These are phyloP conservation scores for Emmelina monodactyla DNA, from an alignment of 2,888 invertebrate species.

Conservation along the genomic window DNA sequence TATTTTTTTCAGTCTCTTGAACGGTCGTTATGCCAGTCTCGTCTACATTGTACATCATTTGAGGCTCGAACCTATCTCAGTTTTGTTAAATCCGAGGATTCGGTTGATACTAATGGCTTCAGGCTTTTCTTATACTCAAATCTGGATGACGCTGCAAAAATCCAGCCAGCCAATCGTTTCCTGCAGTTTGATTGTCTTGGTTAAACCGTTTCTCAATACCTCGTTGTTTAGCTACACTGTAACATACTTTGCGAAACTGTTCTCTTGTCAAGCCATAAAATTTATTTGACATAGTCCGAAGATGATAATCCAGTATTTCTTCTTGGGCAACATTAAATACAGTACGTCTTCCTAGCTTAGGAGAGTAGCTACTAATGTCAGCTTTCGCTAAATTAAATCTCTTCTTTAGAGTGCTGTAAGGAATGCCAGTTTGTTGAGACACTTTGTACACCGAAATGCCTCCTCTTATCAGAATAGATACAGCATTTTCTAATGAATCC, in stretches of 20 bases:
- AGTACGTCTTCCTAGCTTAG: conserved; percentile 15
- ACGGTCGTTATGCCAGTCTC: no score
- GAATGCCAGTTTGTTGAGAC: conserved; percentile 12
- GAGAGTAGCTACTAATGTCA: conserved; percentile 15
- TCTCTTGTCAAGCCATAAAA: conserved; percentile 1
- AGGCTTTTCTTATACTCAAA: conserved; percentile 18
- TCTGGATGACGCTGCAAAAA: conserved; percentile 18
- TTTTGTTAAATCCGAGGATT: conserved; percentile 15
- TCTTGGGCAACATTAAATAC: conserved; percentile 16
- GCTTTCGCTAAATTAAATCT: conserved; percentile 15
- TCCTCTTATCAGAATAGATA: conserved; percentile 9
- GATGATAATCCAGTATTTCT: background rate
- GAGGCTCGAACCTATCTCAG: no score
- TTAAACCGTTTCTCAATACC: conserved; percentile 16
- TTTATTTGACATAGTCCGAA: conserved; percentile 4
- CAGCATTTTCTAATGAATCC: conserved; percentile 13
- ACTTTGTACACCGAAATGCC: conserved; percentile 13
- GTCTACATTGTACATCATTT: no score
- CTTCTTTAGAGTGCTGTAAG: conserved; percentile 7
- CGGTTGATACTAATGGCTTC: conserved; percentile 14
- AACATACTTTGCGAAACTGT: conserved; percentile 10
- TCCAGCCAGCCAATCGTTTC: conserved; percentile 15
- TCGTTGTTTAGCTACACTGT: conserved; percentile 15
- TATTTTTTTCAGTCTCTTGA: no score
- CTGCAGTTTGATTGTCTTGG: conserved; percentile 14